Conservation (phyloP, 2,888 invertebrate genomes). For the Odontomyia ornata region DNA sequence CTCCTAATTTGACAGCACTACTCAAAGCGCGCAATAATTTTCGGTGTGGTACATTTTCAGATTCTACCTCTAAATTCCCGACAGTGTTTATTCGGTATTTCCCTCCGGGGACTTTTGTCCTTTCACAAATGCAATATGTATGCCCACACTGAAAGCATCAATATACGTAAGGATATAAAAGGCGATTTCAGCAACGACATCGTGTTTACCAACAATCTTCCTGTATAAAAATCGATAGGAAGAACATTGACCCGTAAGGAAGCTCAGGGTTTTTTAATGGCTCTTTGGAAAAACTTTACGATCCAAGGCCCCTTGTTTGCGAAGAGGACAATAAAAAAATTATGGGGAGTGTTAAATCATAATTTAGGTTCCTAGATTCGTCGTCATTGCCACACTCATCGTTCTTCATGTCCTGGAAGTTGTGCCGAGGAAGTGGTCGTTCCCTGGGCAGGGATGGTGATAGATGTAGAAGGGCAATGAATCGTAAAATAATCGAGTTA, state of each 20-base stretch:
- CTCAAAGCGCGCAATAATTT: constrained; percentile 6
- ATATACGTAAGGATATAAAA: neutral
- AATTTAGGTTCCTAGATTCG: constrained; percentile 38
- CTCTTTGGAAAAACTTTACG: constrained; percentile 36
- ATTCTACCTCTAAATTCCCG: constrained; percentile 32
- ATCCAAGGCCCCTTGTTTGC: constrained; percentile 36
- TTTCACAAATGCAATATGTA: neutral
- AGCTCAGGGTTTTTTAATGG: constrained; percentile 43
- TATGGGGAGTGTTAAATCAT: constrained; percentile 40
- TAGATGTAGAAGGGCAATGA: constrained; percentile 8
- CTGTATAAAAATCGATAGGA: constrained; percentile 41
- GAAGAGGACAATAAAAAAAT: constrained; percentile 41
- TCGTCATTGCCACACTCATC: constrained; percentile 2
- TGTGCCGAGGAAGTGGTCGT: neutral
- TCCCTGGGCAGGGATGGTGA: neutral
- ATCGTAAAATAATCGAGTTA: constrained; percentile 40
- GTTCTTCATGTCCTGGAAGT: neutral
- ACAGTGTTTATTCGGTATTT: constrained; percentile 35
- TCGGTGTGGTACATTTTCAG: constrained; percentile 22
- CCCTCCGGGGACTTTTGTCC: constrained; percentile 28
- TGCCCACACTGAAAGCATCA: neutral
- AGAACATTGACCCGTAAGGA: constrained; percentile 43
- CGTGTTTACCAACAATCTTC: constrained; percentile 43
- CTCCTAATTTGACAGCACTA: constrained; percentile 25
- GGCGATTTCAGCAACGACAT: constrained; percentile 2